Evolutionary conservation across 2,888 invertebrate genomes (phyloP).

Genomic region (Glyphotaelius pellucidus): DNA sequence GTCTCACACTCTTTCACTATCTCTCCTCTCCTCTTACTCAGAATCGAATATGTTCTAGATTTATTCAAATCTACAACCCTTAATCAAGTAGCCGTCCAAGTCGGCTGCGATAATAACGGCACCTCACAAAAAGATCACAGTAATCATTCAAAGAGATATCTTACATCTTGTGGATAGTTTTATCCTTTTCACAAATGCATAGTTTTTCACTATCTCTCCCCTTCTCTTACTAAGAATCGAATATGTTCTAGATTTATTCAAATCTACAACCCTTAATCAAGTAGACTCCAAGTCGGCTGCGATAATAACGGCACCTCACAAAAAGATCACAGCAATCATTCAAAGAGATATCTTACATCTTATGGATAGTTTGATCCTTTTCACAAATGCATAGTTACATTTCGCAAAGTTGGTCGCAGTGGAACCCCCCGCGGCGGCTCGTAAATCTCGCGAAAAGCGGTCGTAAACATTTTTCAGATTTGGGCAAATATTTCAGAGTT

Average conservation of each 20-base stretch:
- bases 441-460: conserved; percentile 49
- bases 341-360: not conserved
- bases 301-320: not conserved
- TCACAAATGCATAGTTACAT: not conserved
- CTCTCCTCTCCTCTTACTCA: not conserved
- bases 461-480: conserved; percentile 49
- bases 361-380: not conserved
- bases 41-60: conserved; percentile 40
- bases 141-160: not conserved
- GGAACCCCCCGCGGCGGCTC: conserved; percentile 22
- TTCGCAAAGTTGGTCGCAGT: not conserved
- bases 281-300: not conserved
- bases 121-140: not conserved
- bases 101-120: not conserved
- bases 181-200: not conserved
- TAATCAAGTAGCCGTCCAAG: not conserved
- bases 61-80: conserved; percentile 34
- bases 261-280: conserved; percentile 25
- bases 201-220: not conserved
- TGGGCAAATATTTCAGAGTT: conserved; percentile 46
- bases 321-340: not conserved
- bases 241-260: conserved; percentile 41
- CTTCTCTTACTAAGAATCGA: conserved; percentile 20
- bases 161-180: not conserved
- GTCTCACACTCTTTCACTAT: conserved; percentile 9